Percentiles rank a stretch among this genome's conserved stretches.
phyloP scores from a whole-genome alignment of 2,113 vertebrate genomes.

The Perccottus glenii region DNA sequence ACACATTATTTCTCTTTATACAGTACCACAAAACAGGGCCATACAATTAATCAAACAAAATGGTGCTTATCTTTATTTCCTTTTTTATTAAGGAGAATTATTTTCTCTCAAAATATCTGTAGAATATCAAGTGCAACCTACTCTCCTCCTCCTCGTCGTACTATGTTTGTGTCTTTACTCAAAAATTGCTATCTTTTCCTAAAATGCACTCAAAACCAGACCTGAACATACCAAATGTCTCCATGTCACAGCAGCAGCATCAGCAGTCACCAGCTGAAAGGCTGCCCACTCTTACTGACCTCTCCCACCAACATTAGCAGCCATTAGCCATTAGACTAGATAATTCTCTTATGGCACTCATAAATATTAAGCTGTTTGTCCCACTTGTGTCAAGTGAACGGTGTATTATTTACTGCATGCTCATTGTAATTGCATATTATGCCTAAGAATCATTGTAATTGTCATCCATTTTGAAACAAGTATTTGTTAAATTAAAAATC shows the following conservation, averaged over 20 bases:
- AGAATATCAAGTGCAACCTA: conserved; percentile 46
- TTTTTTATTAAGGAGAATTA: conserved; percentile 50
- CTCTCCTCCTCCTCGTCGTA: conserved; percentile 27
- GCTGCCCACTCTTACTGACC: conserved; percentile 40
- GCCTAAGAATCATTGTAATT: not conserved
- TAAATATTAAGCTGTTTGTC: conserved; percentile 35
- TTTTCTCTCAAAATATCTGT: no score
- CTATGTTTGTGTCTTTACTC: conserved; percentile 19
- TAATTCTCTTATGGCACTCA: conserved; percentile 23
- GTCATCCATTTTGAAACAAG: no score
- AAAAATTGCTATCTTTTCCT: conserved; percentile 60
- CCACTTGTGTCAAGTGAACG: conserved; percentile 29
- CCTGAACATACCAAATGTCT: conserved; percentile 44
- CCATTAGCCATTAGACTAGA: conserved; percentile 47
- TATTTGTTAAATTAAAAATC: no score
- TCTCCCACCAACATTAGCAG: conserved; percentile 50
- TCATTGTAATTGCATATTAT: conserved; percentile 9
- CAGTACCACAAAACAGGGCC: conserved; percentile 2
- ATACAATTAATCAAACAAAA: conserved; percentile 57
- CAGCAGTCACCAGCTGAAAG: conserved; percentile 38
- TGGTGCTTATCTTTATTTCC: conserved; percentile 31
- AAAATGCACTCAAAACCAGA: conserved; percentile 51
- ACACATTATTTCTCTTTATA: not conserved
- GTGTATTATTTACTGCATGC: conserved; percentile 21
- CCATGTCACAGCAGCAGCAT: conserved; percentile 69